Evolutionary conservation across 2,113 vertebrate species (phyloP).

Genomic region (Cottus gobio): DNA sequence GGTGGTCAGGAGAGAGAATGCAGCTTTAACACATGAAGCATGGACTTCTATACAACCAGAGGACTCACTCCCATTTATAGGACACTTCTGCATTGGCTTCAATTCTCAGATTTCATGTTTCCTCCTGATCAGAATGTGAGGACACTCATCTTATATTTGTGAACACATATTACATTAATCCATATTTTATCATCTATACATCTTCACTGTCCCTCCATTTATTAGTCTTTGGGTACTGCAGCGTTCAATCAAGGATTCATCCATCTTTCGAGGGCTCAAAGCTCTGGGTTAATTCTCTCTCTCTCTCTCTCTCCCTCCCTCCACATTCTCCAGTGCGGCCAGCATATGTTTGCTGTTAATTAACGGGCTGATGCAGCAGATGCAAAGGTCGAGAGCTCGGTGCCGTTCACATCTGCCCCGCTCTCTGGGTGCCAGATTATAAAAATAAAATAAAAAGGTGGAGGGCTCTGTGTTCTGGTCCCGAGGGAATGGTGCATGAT

Average conservation of each 20-base stretch:
- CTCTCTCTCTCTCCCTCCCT: not conserved
- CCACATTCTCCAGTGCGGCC: no score
- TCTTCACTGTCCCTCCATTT: no score
- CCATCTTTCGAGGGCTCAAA: not conserved
- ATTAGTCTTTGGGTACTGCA: not conserved
- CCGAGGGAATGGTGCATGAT: not conserved
- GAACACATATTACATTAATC: not conserved
- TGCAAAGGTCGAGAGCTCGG: conserved; percentile 36
- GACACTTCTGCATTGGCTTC: no score
- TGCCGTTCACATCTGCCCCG: not conserved
- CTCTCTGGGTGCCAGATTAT: not conserved
- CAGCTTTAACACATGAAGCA: no score
- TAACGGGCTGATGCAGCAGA: conserved; percentile 42
- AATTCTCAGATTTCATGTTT: no score
- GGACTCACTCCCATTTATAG: no score
- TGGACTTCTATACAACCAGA: no score
- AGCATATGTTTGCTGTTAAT: conserved; percentile 62
- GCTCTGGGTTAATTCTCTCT: no score
- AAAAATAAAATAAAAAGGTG: not conserved
- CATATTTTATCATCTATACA: not conserved
- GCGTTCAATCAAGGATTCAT: no score
- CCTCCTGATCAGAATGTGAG: no score
- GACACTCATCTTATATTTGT: not conserved
- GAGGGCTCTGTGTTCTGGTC: not conserved
- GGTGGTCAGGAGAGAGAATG: no score